phyloP scores from a whole-genome alignment of 2,888 invertebrate genomes.

The Bedellia somnulentella region DNA sequence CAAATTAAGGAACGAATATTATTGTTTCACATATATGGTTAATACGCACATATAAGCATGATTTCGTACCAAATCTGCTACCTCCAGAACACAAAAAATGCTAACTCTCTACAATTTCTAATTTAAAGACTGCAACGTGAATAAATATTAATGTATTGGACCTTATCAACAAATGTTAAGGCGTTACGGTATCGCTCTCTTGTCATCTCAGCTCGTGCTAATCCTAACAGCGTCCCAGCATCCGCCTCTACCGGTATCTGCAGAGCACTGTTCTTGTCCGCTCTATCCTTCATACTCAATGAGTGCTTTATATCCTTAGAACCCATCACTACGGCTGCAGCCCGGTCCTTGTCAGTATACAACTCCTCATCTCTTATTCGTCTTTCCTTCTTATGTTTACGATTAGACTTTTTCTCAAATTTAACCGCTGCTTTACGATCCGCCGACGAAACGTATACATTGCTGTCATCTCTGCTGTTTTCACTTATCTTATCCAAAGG shows the following conservation, averaged over 20 bases:
- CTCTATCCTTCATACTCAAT: slow-evolving; percentile 75
- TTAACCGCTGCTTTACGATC: slow-evolving; percentile 38
- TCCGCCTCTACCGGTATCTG: slow-evolving; percentile 80
- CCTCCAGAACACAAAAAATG: too few species aligned
- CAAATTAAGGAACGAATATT: too few species aligned
- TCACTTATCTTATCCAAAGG: slow-evolving; percentile 29
- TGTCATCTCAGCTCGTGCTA: slow-evolving; percentile 76
- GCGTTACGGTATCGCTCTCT: slow-evolving; percentile 74
- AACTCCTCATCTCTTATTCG: slow-evolving; percentile 67
- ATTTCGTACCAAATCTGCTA: too few species aligned
- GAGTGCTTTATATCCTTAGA: slow-evolving; percentile 87
- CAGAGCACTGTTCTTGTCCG: slow-evolving; percentile 71
- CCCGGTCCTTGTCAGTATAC: slow-evolving; percentile 89
- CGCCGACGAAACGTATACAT: slow-evolving; percentile 28
- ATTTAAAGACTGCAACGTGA: too few species aligned
- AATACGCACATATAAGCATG: too few species aligned
- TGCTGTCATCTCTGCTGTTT: slow-evolving; percentile 20
- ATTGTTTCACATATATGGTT: too few species aligned
- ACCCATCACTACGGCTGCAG: slow-evolving; percentile 85
- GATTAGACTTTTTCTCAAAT: slow-evolving; percentile 24
- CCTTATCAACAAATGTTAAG: slow-evolving; percentile 79
- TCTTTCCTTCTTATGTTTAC: slow-evolving; percentile 38
- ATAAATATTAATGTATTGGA: too few species aligned
- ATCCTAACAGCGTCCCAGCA: slow-evolving; percentile 72
- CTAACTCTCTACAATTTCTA: too few species aligned